These are phyloP conservation scores for Phalera bucephala DNA, from an alignment of 2,888 invertebrate genomes.

Conservation along the genomic window DNA sequence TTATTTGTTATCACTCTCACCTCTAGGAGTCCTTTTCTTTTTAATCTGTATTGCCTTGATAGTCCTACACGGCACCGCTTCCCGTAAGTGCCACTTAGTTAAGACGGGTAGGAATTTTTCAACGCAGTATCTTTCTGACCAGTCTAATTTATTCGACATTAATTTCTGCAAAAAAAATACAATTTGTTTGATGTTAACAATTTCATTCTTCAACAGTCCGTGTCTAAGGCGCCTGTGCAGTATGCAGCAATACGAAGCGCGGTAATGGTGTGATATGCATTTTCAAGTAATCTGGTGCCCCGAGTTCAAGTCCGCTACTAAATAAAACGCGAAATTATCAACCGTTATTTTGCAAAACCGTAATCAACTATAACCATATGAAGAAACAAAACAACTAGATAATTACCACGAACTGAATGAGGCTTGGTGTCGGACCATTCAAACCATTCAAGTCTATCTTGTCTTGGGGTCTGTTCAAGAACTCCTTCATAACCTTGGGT, in stretches of 20 bases:
- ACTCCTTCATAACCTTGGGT: slow-evolving; percentile 89
- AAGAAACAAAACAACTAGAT: slow-evolving; percentile 4
- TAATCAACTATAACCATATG: too few species aligned
- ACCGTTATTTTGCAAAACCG: too few species aligned
- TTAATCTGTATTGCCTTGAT: slow-evolving; percentile 60
- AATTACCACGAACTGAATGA: slow-evolving; percentile 88
- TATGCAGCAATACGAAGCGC: too few species aligned
- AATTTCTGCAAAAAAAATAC: slow-evolving; percentile 82
- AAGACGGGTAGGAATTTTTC: slow-evolving; percentile 90
- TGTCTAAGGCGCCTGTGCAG: too few species aligned
- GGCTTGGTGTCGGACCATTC: slow-evolving; percentile 85
- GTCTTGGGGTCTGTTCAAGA: slow-evolving; percentile 80
- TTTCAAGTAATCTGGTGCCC: too few species aligned
- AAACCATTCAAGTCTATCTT: slow-evolving; percentile 76
- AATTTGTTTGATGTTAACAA: too few species aligned
- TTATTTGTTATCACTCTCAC: slow-evolving; percentile 43
- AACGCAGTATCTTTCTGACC: slow-evolving; percentile 90
- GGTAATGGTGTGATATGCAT: too few species aligned
- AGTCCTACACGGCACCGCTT: slow-evolving; percentile 52
- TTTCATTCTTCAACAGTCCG: too few species aligned
- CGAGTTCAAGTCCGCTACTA: too few species aligned
- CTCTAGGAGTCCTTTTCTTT: slow-evolving; percentile 78
- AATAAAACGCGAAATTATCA: too few species aligned
- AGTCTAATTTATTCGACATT: slow-evolving; percentile 85
- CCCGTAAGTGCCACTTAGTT: slow-evolving; percentile 89